Percentiles rank a stretch among this genome's conserved stretches.
phyloP scores from a whole-genome alignment of 2,113 vertebrate genomes.

The Notechis scutatus region DNA sequence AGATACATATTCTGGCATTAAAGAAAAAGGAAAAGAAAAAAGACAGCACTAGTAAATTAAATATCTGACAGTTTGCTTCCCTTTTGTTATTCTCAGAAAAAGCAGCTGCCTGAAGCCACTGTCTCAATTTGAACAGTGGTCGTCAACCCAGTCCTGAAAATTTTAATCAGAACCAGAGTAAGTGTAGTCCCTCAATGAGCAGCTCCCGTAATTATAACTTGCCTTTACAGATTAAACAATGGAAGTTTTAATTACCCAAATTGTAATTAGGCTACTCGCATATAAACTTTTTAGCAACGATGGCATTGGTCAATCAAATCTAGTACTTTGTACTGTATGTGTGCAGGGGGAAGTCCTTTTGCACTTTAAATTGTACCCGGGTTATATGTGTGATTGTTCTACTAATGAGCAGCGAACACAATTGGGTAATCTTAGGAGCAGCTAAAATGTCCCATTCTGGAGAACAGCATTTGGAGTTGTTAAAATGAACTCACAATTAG shows the following conservation, averaged over 20 bases:
- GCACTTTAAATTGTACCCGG: neutral
- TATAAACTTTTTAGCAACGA: slow-evolving; percentile 8
- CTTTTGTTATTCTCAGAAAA: neutral
- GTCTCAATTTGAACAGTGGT: neutral
- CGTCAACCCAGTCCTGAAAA: neutral
- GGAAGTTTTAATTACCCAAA: neutral
- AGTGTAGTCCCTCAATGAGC: neutral
- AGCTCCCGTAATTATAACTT: slow-evolving; percentile 10
- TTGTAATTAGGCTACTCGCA: slow-evolving; percentile 6
- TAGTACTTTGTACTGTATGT: neutral
- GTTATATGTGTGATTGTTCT: neutral
- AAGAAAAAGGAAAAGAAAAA: neutral
- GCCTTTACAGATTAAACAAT: slow-evolving; percentile 5
- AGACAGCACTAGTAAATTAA: neutral
- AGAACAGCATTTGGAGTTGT: neutral
- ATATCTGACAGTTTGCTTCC: neutral
- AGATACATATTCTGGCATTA: neutral
- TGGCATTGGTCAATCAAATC: neutral
- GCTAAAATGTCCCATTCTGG: neutral
- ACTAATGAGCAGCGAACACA: neutral
- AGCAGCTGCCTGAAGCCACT: neutral
- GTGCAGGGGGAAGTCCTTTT: neutral
- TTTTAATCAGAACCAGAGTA: neutral
- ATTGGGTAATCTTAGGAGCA: neutral
- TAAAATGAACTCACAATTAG: neutral